Conservation (phyloP, 2,888 invertebrate species). For the Sympetrum striolatum region DNA sequence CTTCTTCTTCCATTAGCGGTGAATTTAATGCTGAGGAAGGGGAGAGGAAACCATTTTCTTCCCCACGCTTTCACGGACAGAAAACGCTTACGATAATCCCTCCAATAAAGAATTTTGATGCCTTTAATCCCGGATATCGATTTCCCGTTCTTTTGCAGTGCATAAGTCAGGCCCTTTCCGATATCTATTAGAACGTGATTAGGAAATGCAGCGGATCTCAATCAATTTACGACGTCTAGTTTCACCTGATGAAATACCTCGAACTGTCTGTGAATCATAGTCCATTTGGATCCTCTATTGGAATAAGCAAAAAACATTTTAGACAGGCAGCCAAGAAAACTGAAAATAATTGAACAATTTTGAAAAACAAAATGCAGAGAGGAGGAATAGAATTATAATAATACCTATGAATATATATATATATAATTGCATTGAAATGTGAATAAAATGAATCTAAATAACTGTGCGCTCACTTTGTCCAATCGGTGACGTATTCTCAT, state of each 20-base stretch:
- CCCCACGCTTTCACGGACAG: neutral
- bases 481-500: too few species aligned
- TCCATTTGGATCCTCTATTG: too few species aligned
- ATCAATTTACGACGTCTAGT: neutral
- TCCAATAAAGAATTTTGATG: constrained; percentile 37
- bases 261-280: too few species aligned
- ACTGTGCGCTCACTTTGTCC: too few species aligned
- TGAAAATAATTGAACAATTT: too few species aligned
- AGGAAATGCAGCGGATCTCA: neutral
- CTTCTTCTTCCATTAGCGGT: neutral
- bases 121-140: constrained; percentile 13
- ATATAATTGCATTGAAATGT: too few species aligned
- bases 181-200: constrained; percentile 1
- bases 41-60: neutral
- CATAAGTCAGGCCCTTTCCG: constrained; percentile 22
- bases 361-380: too few species aligned
- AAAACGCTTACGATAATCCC: constrained; percentile 13
- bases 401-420: too few species aligned
- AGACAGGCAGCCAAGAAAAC: too few species aligned
- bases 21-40: neutral
- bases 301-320: too few species aligned
- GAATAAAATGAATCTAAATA: too few species aligned
- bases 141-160: neutral
- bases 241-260: neutral
- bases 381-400: too few species aligned